A percentile compares a stretch with the other conserved stretches of the same genome.
Conservation (phyloP, 2,888 invertebrate species). For the Cacoxenus indagator region DNA sequence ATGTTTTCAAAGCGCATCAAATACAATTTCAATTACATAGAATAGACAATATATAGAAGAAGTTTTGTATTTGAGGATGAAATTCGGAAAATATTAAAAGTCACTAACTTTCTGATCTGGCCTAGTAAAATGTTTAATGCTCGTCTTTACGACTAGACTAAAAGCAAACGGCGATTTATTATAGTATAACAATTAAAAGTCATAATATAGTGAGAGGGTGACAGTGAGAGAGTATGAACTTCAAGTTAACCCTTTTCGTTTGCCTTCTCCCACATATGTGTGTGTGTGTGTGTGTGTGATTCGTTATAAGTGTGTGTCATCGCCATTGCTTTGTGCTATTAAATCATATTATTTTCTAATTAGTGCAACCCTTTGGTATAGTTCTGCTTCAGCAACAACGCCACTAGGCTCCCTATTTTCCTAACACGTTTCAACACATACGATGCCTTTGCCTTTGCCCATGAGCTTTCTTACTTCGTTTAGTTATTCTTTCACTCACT, state of each 20-base stretch:
- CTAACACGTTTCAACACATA: neutral
- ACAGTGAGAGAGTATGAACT: neutral
- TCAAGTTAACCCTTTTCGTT: neutral
- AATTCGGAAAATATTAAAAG: too few species aligned
- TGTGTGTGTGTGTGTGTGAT: neutral
- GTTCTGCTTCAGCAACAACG: neutral
- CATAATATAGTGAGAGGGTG: constrained; percentile 14
- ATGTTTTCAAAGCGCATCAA: too few species aligned
- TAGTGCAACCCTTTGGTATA: constrained; percentile 31
- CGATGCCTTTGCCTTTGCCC: neutral
- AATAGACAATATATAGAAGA: too few species aligned
- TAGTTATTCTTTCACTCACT: neutral
- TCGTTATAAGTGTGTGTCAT: neutral
- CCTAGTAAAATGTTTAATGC: neutral
- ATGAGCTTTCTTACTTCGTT: neutral
- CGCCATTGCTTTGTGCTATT: neutral
- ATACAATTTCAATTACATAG: too few species aligned
- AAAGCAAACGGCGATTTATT: neutral
- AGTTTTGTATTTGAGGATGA: too few species aligned
- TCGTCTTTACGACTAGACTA: neutral
- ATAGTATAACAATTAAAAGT: constrained; percentile 22
- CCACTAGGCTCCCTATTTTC: neutral
- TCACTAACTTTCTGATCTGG: too few species aligned
- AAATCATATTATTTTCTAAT: constrained; percentile 39
- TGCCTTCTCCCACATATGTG: too few species aligned